Evolutionary conservation across 2,113 vertebrate genomes (phyloP).

Genomic region (Prunella himalayana): DNA sequence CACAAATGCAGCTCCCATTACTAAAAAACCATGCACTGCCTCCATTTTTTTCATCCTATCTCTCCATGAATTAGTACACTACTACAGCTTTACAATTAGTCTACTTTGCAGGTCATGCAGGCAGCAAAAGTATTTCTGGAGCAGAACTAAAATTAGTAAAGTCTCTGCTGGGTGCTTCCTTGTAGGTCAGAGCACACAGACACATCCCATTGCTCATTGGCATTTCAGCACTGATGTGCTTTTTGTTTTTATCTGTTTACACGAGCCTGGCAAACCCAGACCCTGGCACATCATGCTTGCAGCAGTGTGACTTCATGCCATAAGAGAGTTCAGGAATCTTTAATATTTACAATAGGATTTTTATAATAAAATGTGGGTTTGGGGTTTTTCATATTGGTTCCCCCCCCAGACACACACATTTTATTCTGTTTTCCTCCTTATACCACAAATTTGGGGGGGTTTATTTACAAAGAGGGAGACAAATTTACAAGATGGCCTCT

Average conservation of each 20-base stretch:
- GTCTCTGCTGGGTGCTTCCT: background rate
- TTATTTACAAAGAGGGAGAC: background rate
- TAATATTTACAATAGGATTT: background rate
- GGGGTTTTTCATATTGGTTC: too few species aligned
- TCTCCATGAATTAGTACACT: background rate
- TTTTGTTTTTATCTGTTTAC: background rate
- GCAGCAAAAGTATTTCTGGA: background rate
- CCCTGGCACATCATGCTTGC: fast-evolving
- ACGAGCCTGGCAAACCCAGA: background rate
- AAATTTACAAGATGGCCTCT: background rate
- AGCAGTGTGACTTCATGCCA: background rate
- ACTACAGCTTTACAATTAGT: background rate
- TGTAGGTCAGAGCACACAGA: background rate
- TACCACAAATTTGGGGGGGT: background rate
- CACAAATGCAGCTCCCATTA: background rate
- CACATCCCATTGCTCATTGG: background rate
- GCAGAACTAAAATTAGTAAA: background rate
- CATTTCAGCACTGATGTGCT: background rate
- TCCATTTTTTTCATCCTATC: background rate
- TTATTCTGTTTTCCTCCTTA: background rate
- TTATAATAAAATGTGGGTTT: background rate
- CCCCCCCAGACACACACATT: fast-evolving
- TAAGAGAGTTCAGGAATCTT: background rate
- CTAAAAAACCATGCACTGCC: too few species aligned
- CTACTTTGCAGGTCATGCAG: background rate